Evolutionary conservation across 2,113 vertebrate species (phyloP), one percentile per base, ranked within the genome.

Genomic region (Gallinago media): DNA sequence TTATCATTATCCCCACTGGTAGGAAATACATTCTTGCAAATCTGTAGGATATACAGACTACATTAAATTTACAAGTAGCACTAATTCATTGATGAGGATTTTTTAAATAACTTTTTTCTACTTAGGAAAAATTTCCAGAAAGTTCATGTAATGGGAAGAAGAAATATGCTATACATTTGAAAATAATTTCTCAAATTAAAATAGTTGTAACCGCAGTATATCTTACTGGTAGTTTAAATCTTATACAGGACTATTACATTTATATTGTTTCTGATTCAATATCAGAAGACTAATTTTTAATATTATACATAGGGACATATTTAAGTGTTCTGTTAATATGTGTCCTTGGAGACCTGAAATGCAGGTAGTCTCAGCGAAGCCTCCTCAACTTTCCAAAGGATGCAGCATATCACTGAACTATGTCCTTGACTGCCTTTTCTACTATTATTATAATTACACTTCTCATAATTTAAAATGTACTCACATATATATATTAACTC

Each of bases 1-100:
- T 96, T 95, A 70, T 95, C 90, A 95, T 97, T 96, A 97, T 98
- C 96, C 89, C 89, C 91, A 97, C 81, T 95, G 73, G 54, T 95
- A 95, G 96, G 88, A 97, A 95, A 91, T 96, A 91, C 74, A 89
- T 91, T 94, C 92, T 97, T 95, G 86, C 85, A 97, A 94, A 97
- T 96, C 95, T 89, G 77, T 96, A 95, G 80, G 93, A 91, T 97
- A 90, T 92, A 85, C 93, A 95, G 66, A 94, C 87, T 96, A 84
- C 58, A 93, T 97, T 97, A 96, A 81, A 94, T 95, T 88, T 97
- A 92, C 56, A 88, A 94, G 59, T 72, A 95, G 40, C 73, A 78
- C 82, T 97, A 96, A 97, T 96, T 98, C 88, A 96, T 55, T 87
- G 76, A 92, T 84, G 81, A 96, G 94, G 87, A 96, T 82, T 93